Evolutionary conservation across 2,113 vertebrate genomes (phyloP), one percentile per base, ranked within the genome.

Genomic region (Morone chrysops): DNA sequence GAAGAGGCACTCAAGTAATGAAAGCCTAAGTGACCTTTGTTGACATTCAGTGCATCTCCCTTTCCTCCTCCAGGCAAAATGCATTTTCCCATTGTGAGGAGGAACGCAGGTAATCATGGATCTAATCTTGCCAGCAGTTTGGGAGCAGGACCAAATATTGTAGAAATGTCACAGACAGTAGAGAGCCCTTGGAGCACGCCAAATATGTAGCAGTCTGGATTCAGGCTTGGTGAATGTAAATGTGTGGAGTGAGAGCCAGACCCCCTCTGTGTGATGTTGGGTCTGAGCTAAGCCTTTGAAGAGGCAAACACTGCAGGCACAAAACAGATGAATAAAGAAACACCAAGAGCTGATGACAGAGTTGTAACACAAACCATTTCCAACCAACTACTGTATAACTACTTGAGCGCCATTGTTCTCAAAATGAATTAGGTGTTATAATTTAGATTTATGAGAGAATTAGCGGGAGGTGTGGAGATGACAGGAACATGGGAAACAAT

Each of bases 161-260:
- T 67, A 56, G 60, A 85, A 89, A 92, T 89, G 87, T 87, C 90
- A 90, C 57, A 75, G 71, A 72, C 62, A 69, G 61, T 38, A 57
- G 59, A 60, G 8, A 70, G 65, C 45, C 16, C 41, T 45, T 31
- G 16, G 60, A 84, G 70, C 45, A 72, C 10, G 50, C 40, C 43
- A 54, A 47, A 54, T 59, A 60, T 38, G 38, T n/a, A 56, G 13
- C 14, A 14, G 68, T 72, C 51, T 80, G 72, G 48, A 62, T 54
- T 66, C 6, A 69, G 56, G 63, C 40, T 31, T 62, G n/a, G 40
- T 56, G 78, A 71, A 80, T 72, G 65, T 66, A 70, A 77, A 81
- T 22, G 14, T 65, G 45, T 61, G 40, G 36, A 54, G 59, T 51
- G 72, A 90, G 61, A 54, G 71, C 41, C 59, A 51, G 68, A 65